Evolutionary conservation across 53 echinoderm and acorn worm species (phyloP).

Genomic region (Actinopyga echinites): DNA sequence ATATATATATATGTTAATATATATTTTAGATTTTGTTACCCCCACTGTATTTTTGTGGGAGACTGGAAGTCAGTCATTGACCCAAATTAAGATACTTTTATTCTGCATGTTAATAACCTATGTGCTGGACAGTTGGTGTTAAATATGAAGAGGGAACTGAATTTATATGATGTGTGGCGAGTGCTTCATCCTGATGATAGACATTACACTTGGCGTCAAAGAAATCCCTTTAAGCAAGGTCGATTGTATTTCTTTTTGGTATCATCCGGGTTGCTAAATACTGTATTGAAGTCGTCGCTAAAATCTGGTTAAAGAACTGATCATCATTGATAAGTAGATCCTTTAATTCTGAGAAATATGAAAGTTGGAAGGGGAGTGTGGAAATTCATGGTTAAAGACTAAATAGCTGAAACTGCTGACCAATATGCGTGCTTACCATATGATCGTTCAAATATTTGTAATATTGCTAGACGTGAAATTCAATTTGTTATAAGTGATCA

Average conservation of each 20-base stretch:
- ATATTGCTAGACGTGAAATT: too few species aligned
- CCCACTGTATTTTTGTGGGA: conserved; percentile 10
- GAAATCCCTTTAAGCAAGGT: conserved; percentile 14
- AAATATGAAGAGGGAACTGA: background rate
- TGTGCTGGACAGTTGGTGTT: background rate
- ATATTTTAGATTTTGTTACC: background rate
- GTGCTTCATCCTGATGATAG: background rate
- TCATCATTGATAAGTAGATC: background rate
- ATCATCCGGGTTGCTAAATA: conserved; percentile 5
- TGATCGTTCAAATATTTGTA: too few species aligned
- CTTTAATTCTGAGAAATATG: background rate
- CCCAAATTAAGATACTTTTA: background rate
- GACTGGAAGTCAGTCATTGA: conserved; percentile 23
- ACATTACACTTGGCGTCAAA: conserved; percentile 14
- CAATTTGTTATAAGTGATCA: too few species aligned
- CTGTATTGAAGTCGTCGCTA: background rate
- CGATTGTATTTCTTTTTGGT: conserved; percentile 20
- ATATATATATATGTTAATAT: too few species aligned
- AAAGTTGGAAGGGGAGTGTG: background rate
- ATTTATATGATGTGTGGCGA: conserved; percentile 29
- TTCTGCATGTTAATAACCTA: conserved; percentile 6
- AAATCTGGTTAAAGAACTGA: conserved; percentile 22
- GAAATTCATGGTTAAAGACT: conserved; percentile 10
- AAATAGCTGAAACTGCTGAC: too few species aligned
- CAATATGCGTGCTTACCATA: too few species aligned